These are phyloP conservation scores for Sciaenops ocellatus DNA, from an alignment of 2,797 vertebrate genomes.

Conservation along the genomic window DNA sequence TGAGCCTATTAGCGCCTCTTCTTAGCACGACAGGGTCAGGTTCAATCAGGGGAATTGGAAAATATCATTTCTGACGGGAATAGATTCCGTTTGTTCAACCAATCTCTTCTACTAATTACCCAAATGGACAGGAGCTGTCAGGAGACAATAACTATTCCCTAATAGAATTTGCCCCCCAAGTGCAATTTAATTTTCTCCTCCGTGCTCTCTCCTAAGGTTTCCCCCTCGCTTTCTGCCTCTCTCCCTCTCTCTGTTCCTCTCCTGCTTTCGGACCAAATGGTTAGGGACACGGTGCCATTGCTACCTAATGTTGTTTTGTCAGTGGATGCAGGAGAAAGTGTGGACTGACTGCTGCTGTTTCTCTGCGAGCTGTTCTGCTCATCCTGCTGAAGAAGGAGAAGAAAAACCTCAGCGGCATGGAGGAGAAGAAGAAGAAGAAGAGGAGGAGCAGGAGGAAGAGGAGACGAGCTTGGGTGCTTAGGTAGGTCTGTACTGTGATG, in stretches of 20 bases:
- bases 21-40: constrained; percentile 64
- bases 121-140: constrained; percentile 93
- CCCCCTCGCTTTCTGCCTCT: constrained; percentile 73
- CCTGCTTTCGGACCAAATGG: constrained; percentile 58
- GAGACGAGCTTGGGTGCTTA: constrained; percentile 45
- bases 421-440: constrained; percentile 39
- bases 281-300: constrained; percentile 55
- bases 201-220: constrained; percentile 82
- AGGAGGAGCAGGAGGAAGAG: constrained; percentile 31
- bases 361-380: constrained; percentile 7
- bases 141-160: constrained; percentile 93
- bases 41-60: constrained; percentile 80
- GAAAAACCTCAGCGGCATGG: constrained; percentile 28
- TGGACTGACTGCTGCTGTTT: constrained; percentile 34
- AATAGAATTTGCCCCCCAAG: constrained; percentile 98
- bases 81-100: constrained; percentile 82
- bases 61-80: constrained; percentile 81
- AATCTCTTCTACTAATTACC: constrained; percentile 91
- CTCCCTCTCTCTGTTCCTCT: constrained; percentile 68
- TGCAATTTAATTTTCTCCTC: constrained; percentile 97
- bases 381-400: background rate
- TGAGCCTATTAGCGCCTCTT: constrained; percentile 68
- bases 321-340: constrained; percentile 33
- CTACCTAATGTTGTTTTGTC: constrained; percentile 29
- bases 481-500: constrained; percentile 72